phyloP scores from a whole-genome alignment of 2,113 vertebrate species.

The Phrynosoma blainvillii region DNA sequence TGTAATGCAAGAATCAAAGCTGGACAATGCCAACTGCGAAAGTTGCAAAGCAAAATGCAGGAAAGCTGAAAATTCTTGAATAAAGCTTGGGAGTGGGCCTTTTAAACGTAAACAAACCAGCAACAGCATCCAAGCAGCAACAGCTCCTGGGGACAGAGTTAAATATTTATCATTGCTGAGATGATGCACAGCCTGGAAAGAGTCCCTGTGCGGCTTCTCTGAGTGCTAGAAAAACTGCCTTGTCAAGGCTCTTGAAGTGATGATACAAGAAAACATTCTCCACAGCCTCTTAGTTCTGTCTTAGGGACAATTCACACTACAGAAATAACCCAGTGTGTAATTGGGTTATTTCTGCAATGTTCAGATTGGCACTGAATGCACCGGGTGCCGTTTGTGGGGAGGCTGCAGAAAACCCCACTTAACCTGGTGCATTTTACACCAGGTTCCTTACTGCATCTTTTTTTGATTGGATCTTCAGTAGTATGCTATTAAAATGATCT shows the following conservation, averaged over 20 bases:
- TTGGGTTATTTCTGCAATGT: too few species aligned
- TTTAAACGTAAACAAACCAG: conserved; percentile 13
- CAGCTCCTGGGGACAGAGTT: conserved; percentile 23
- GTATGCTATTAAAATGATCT: too few species aligned
- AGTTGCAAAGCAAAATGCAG: not conserved
- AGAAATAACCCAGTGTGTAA: too few species aligned
- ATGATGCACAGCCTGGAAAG: not conserved
- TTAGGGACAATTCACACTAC: too few species aligned
- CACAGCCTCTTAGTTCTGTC: not conserved
- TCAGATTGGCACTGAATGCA: too few species aligned
- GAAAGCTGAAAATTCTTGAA: not conserved
- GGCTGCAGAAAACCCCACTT: too few species aligned
- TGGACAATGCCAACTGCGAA: not conserved
- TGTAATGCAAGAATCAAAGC: not conserved
- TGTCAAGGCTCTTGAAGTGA: not conserved
- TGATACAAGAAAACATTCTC: not conserved
- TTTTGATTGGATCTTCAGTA: too few species aligned
- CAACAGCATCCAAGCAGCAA: conserved; percentile 11
- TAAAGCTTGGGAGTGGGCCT: not conserved
- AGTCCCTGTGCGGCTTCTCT: not conserved
- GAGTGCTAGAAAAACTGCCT: not conserved
- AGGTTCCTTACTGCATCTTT: too few species aligned
- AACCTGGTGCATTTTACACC: too few species aligned
- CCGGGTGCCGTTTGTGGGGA: too few species aligned
- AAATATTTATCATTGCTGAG: conserved; percentile 34